Conservation (phyloP, 2,797 vertebrate genomes). For the Adrianichthys oophorus region DNA sequence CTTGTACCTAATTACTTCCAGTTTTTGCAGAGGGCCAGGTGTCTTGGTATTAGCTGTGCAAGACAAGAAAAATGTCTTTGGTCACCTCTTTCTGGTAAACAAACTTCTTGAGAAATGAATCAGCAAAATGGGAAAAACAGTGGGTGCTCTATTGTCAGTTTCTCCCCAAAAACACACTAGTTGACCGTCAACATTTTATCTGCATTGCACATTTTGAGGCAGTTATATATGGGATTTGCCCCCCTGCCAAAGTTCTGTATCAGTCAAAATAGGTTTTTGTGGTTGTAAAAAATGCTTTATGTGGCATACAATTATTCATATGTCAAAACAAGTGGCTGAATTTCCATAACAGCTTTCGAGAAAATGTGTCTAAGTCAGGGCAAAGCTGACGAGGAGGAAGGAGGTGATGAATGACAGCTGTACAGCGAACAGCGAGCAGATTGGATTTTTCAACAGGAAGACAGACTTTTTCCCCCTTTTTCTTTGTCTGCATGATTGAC, state of each 20-base stretch:
- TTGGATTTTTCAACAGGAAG: conserved; percentile 42
- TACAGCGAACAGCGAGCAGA: conserved; percentile 35
- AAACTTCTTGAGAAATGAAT: conserved; percentile 15
- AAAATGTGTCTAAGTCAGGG: conserved; percentile 33
- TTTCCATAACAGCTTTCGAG: conserved; percentile 39
- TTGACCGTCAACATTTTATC: conserved; percentile 30
- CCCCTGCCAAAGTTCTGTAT: conserved; percentile 19
- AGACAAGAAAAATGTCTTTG: conserved; percentile 9
- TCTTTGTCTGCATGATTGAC: conserved; percentile 49
- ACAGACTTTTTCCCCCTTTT: conserved; percentile 12
- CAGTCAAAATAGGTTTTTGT: conserved; percentile 21
- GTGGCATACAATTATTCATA: conserved; percentile 18
- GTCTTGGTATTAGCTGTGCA: conserved; percentile 9
- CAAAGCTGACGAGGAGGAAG: conserved; percentile 37
- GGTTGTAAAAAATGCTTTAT: conserved; percentile 17
- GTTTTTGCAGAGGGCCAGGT: conserved; percentile 7
- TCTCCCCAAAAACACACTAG: conserved; percentile 19
- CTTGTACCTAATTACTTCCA: conserved; percentile 2
- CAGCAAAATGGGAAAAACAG: conserved; percentile 5
- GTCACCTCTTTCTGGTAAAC: conserved; percentile 15
- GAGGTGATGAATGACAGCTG: conserved; percentile 48
- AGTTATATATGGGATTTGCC: conserved; percentile 24
- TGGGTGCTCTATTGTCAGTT: conserved; percentile 3
- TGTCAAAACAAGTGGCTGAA: conserved; percentile 25
- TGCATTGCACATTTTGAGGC: conserved; percentile 32